Base-by-base conservation (phyloP, 1,140 invertebrate genomes). In the Melitaea cinxia region DNA sequence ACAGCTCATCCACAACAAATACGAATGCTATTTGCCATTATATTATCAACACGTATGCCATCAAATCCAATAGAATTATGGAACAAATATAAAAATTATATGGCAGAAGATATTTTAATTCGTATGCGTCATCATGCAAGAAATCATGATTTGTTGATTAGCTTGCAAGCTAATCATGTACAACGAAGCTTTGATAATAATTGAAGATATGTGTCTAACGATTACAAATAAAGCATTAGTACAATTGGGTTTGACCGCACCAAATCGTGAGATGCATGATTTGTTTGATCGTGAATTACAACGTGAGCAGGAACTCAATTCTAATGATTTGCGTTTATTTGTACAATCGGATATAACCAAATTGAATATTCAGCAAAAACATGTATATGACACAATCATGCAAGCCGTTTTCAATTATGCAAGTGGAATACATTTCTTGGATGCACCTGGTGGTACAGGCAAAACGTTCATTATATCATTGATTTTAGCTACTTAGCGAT, bases 361-460 rank as follows among this genome's bases (percentile, higher is more conserved):
- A 50, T 70, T 64, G 60, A 69, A 52, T 21, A n/a, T 63, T 50
- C 28, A 72, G 17, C 64, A 67, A 58, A 69, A 39, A 54, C 10
- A 45, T 54, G 55, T 23, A 14, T 64, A 55, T 35, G 45, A 70
- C 3, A 65, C 57, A 19, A 33, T 65, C 19, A 70, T 69, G 37
- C 42, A 73, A 66, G 66, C 37, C 28, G 67, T 70, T 17, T 50
- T 70, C 58, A 68, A 58, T 68, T 54, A 56, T 55, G 52, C 47
- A 54, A 73, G 70, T 53, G 57, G 64, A 52, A 28, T 75, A 56
- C 76, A 59, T 42, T 78, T 75, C 54, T 61, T 75, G 17, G 86
- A 92, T 77, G 85, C 88, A 50, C 87, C 90, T 57, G 87, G 37
- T 2, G 37, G 37, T 1, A 39, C 14, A 4, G 37, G 37, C 1